Base-by-base conservation (phyloP, 1,140 invertebrate genomes). In the Mylabris phalerata region DNA sequence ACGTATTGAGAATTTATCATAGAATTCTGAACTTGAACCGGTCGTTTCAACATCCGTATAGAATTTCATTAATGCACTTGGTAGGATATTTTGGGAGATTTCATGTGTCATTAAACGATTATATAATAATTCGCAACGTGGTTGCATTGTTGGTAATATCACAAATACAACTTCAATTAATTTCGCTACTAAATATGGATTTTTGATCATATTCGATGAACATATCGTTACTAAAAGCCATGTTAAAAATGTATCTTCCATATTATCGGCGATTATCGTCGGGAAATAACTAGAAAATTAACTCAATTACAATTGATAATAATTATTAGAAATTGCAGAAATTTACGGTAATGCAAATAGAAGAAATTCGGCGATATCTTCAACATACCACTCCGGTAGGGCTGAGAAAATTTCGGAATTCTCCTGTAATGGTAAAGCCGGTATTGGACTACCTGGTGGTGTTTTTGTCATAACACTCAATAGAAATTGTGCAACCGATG, bases 11-110 rank as follows among this genome's bases (percentile, higher is more conserved):
- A 98, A 99, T 78, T 98, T 99, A 76, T 98, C 96, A 72, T 98
- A 99, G 77, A 98, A 99, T 75, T 98, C 96, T 42, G 90, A 95
- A 73, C 89, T 94, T 49, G 96, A 92, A 19, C 96, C 96, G 9
- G 95, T 98, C 2, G 93, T 93, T 78, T 99, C 97, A 40, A 99
- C 93, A 71, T 98, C 95, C 66, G 94, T 94, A 75, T 98, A 99
- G 76, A 98, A 98, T 75, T 94, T 95, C 92, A 98, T 97, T 0
- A 99, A 79, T 11, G 89, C 86, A 50, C 92, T 88, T 0, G 93
- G 89, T 40, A 98, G 75, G 57, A 84, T 78, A 9, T 84, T 84
- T 62, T 89, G 84, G 2, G 93, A 91, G 63, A 98, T 82, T 40
- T 87, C 87, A 75, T 98, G 92, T 43, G 87, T 83, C 84, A 97